Conservation (phyloP, 2,113 vertebrate species). For the Riparia riparia region DNA sequence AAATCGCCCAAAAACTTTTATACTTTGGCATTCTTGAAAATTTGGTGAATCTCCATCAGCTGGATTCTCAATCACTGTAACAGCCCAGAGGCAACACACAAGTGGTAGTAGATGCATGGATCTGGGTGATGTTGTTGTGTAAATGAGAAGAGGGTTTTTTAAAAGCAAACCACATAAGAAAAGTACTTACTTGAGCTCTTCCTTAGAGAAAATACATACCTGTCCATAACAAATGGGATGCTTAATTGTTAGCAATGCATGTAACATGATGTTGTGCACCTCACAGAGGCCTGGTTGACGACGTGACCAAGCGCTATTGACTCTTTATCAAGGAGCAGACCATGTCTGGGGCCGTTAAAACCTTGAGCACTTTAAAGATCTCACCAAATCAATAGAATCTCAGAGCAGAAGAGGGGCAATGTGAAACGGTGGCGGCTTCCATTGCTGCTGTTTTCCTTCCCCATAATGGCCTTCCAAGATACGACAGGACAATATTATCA, state of each 20-base stretch:
- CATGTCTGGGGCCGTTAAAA: slow-evolving; percentile 29
- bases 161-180: neutral
- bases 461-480: neutral
- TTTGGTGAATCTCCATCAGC: neutral
- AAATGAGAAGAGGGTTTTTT: neutral
- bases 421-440: neutral
- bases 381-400: slow-evolving; percentile 19
- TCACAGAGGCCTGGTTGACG: neutral
- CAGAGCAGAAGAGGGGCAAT: neutral
- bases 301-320: neutral
- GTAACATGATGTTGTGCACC: neutral
- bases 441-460: neutral
- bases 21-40: neutral
- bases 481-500: neutral
- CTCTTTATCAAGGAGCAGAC: neutral
- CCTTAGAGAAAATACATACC: neutral
- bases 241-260: neutral
- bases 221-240: neutral
- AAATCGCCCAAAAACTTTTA: neutral
- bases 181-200: neutral
- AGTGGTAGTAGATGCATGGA: neutral
- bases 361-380: slow-evolving; percentile 3
- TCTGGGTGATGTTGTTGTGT: neutral
- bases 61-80: neutral
- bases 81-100: neutral